Base-by-base conservation (phyloP, 2,797 vertebrate genomes). In the Gila robusta region DNA sequence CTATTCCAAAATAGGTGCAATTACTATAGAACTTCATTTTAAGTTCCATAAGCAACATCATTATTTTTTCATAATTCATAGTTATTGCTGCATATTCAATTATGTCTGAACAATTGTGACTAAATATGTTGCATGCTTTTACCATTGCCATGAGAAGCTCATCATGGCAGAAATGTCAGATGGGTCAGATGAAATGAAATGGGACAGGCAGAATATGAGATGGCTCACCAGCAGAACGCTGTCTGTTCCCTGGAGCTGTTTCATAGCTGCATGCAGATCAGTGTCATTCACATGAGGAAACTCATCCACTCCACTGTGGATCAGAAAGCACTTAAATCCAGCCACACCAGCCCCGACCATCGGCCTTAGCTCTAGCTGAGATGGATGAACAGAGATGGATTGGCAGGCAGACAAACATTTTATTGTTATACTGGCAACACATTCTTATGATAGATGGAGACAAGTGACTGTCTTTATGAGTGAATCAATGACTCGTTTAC, bases 301-400 rank as follows among this genome's bases (percentile, higher is more conserved):
- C 90, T 96, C 96, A 0, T 96, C 95, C 87, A 96, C 96, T 2
- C 96, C 96, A 7, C 96, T 96, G 76, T 95, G 93, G 87, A 97
- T 96, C 80, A 97, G 93, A 92, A 97, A 97, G 87, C 96, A 97
- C 90, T 97, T 96, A 88, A 97, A 97, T 2, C 96, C 96, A 2
- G 94, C 94, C 62, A 97, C 93, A 49, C 96, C 96, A 0, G 95
- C 96, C 79, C 93, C 90, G 88, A 96, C 90, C 96, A 97, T 94
- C 39, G 96, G 95, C 35, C 44, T 91, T 10, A 97, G 93, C 44
- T 97, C 96, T 37, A 90, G 78, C 96, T 97, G 62, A 39, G 74
- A 32, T 4, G 41, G 44, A 64, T 11, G 12, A 70, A 67, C 14
- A 39, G 21, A 39, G 12, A 74, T 1, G 11, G 47, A 73, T 35